phyloP scores from a whole-genome alignment of 2,113 vertebrate species.

The Lampris megalopsis region DNA sequence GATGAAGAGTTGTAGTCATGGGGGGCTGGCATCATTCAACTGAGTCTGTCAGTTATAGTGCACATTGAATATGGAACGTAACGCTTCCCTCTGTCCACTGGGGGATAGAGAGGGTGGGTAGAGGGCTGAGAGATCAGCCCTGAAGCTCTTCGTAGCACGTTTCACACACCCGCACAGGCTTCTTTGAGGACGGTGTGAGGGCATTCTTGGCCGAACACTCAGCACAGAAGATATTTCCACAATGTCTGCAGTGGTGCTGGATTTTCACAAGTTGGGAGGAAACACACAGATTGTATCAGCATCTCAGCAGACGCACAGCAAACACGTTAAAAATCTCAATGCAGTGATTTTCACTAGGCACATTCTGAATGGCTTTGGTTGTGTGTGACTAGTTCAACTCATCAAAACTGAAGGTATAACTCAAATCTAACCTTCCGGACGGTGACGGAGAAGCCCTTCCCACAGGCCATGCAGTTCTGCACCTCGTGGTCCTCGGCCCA shows the following conservation, averaged over 20 bases:
- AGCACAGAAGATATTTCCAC: conserved; percentile 97
- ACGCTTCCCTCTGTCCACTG: conserved; percentile 63
- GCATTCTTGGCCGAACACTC: conserved; percentile 95
- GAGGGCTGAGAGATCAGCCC: conserved; percentile 79
- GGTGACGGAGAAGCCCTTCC: conserved; percentile 93
- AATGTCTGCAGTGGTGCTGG: conserved; percentile 98
- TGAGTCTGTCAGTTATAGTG: conserved; percentile 76
- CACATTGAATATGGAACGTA: conserved; percentile 84
- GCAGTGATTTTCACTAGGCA: too few species aligned
- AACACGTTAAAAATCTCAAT: too few species aligned
- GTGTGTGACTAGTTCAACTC: not conserved
- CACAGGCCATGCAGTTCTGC: conserved; percentile 97
- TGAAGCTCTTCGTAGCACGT: conserved; percentile 95
- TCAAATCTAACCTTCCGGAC: conserved; percentile 88
- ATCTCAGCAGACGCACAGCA: too few species aligned
- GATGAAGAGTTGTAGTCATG: not conserved
- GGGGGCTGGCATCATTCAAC: conserved; percentile 40
- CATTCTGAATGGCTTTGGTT: not conserved
- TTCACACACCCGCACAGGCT: conserved; percentile 96
- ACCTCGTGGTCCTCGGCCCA: conserved; percentile 98
- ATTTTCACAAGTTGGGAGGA: conserved; percentile 34
- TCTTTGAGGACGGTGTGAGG: conserved; percentile 97
- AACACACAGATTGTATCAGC: not conserved
- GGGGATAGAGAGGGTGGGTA: conserved; percentile 20
- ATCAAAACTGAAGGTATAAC: not conserved